Percentiles rank a stretch among this genome's conserved stretches.
Conservation (phyloP, 2,113 vertebrate species). For the Sylvilagus bachmani region DNA sequence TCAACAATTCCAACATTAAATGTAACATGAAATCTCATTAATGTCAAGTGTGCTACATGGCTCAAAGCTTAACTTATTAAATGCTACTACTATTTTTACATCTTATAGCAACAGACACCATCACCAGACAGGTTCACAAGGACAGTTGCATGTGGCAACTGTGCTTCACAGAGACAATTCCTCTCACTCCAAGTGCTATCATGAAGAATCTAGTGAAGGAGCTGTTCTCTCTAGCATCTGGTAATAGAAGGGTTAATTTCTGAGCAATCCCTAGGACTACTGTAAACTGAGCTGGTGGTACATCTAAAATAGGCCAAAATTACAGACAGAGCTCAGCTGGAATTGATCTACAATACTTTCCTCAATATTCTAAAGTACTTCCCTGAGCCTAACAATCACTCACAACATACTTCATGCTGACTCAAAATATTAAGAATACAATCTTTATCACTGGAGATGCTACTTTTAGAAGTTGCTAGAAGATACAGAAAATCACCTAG, state of each 20-base stretch:
- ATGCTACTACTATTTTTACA: conserved; percentile 7
- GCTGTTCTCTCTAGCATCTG: not conserved
- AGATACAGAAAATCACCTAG: not conserved
- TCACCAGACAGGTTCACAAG: not conserved
- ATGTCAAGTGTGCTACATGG: not conserved
- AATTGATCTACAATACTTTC: not conserved
- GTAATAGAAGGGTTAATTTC: not conserved
- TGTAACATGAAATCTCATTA: conserved; percentile 65
- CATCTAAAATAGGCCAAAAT: too few relatives aligned
- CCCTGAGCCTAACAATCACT: not conserved
- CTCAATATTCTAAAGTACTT: not conserved
- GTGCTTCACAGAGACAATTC: not conserved
- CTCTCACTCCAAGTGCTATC: not conserved
- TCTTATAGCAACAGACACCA: not conserved
- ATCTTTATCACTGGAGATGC: not conserved
- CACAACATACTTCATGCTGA: not conserved
- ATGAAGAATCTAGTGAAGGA: not conserved
- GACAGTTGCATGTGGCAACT: fast-evolving
- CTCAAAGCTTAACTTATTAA: conserved; percentile 53
- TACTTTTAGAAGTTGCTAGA: not conserved
- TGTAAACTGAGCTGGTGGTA: not conserved
- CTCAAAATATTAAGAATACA: not conserved
- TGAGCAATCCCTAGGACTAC: not conserved
- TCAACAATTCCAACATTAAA: conserved; percentile 71
- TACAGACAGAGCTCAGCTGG: not conserved